A percentile compares a stretch with the other conserved stretches of the same genome.
These are phyloP conservation scores for Microplitis mediator DNA, from an alignment of 1,140 invertebrate genomes.

Conservation along the genomic window DNA sequence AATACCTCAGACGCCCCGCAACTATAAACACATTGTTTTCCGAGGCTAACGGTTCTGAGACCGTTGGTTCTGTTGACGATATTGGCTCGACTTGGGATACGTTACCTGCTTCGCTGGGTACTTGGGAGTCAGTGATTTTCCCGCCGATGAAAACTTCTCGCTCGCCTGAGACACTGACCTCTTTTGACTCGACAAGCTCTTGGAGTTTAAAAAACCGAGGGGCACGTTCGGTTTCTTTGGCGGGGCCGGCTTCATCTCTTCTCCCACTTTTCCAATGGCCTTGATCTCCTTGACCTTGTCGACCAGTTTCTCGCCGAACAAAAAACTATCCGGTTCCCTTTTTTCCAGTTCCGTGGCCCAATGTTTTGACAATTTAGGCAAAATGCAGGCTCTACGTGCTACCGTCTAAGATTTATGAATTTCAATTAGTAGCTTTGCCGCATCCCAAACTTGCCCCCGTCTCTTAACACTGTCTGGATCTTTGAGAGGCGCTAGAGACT, in stretches of 20 bases:
- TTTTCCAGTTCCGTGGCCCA: conserved; percentile 37
- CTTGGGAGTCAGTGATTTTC: conserved; percentile 3
- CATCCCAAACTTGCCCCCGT: background rate
- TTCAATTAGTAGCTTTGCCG: background rate
- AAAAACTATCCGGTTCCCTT: conserved; percentile 35
- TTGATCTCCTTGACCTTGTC: conserved; percentile 25
- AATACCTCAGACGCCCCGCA: conserved; percentile 22
- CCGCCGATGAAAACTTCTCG: background rate
- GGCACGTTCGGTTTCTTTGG: background rate
- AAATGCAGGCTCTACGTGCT: conserved; percentile 21
- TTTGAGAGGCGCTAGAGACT: background rate
- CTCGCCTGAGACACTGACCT: background rate
- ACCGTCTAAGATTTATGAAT: conserved; percentile 17
- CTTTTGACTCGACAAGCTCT: background rate
- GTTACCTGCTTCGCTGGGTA: conserved; percentile 9
- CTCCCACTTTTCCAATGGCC: conserved; percentile 3
- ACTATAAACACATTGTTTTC: conserved; percentile 14
- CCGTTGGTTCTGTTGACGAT: background rate
- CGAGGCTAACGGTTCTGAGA: background rate
- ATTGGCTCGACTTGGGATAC: conserved; percentile 4
- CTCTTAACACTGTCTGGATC: background rate
- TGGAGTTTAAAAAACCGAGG: background rate
- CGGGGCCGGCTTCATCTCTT: conserved; percentile 9
- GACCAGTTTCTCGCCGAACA: conserved; percentile 29
- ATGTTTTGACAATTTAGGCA: conserved; percentile 10